phyloP scores from a whole-genome alignment of 2,888 invertebrate species.

The Poecilus cupreus region DNA sequence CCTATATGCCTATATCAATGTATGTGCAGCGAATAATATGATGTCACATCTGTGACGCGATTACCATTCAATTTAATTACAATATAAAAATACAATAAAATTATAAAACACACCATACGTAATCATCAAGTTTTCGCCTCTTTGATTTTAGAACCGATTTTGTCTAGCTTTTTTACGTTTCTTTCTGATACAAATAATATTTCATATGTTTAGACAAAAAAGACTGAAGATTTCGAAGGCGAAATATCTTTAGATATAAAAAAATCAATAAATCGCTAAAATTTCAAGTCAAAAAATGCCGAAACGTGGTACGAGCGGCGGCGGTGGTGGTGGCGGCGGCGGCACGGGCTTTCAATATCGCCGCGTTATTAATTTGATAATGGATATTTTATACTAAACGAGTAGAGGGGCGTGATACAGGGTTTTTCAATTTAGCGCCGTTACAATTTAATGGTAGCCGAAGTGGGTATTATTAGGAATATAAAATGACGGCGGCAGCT shows the following conservation, averaged over 20 bases:
- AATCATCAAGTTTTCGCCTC: no score
- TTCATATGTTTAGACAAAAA: neutral
- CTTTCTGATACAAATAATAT: no score
- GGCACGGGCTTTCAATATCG: constrained; percentile 62
- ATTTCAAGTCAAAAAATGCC: constrained; percentile 47
- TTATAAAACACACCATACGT: no score
- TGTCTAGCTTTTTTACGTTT: no score
- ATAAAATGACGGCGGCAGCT: constrained; percentile 50
- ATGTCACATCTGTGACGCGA: no score
- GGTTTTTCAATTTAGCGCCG: constrained; percentile 69
- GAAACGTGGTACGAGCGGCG: neutral
- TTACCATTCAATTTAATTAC: no score
- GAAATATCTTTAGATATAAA: constrained; percentile 31
- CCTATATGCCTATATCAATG: no score
- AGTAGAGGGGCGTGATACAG: constrained; percentile 68
- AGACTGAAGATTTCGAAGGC: neutral
- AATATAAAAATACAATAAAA: no score
- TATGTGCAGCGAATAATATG: no score
- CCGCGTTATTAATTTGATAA: constrained; percentile 69
- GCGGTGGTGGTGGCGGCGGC: neutral
- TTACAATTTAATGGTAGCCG: constrained; percentile 57
- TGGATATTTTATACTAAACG: constrained; percentile 67
- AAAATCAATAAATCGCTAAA: constrained; percentile 51
- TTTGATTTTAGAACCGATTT: no score
- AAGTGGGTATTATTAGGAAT: constrained; percentile 59